These are phyloP conservation scores for Dendrolimus houi DNA, from an alignment of 2,888 invertebrate genomes.

Conservation along the genomic window DNA sequence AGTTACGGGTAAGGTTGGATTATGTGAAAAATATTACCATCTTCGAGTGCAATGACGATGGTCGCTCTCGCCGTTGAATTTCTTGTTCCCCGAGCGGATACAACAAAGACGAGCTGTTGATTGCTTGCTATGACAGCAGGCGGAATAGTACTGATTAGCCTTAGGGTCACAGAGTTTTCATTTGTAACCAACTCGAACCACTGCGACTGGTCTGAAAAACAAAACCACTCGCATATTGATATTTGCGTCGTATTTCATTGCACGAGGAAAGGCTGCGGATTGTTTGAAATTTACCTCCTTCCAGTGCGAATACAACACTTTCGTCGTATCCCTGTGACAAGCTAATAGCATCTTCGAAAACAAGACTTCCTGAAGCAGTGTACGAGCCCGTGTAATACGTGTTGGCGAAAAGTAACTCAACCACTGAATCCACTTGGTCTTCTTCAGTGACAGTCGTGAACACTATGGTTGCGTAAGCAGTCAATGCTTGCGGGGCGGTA, in stretches of 20 bases:
- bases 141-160: slow-evolving; percentile 17
- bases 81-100: not conserved
- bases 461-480: not conserved
- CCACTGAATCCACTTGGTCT: not conserved
- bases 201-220: not conserved
- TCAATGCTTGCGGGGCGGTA: not conserved
- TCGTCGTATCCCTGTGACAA: not conserved
- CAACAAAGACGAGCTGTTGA: not conserved
- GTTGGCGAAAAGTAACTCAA: not conserved
- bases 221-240: too few species aligned
- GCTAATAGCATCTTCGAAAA: not conserved
- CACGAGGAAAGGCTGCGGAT: too few species aligned
- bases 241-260: too few species aligned
- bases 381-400: not conserved
- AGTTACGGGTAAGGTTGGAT: too few species aligned
- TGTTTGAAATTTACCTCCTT: slow-evolving; percentile 9
- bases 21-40: not conserved
- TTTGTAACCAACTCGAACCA: slow-evolving; percentile 9
- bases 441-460: not conserved
- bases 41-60: not conserved
- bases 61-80: slow-evolving; percentile 3
- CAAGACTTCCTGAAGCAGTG: not conserved
- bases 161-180: slow-evolving; percentile 13
- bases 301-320: not conserved
- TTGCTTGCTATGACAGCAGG: slow-evolving; percentile 12